phyloP scores from a whole-genome alignment of 2,797 vertebrate species.

The Danio jaintianensis region DNA sequence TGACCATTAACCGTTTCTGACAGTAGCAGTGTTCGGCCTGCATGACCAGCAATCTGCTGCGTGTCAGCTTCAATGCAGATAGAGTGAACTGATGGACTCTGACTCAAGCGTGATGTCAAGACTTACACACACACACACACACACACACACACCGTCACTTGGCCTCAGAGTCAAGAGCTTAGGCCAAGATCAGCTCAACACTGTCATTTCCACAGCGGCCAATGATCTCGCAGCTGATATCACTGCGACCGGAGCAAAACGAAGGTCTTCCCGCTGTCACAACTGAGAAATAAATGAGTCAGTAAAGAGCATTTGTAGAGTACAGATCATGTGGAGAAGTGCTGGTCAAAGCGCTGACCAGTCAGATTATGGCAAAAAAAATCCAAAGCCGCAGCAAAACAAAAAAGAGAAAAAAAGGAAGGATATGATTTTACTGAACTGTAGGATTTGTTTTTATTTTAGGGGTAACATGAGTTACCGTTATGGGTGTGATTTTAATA shows the following conservation, averaged over 20 bases:
- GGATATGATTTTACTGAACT: background rate
- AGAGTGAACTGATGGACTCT: slow-evolving; percentile 14
- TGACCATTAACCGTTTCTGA: background rate
- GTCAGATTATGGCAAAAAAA: background rate
- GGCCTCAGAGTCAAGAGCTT: slow-evolving; percentile 28
- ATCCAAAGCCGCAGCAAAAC: background rate
- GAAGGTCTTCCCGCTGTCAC: background rate
- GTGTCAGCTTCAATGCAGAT: slow-evolving; percentile 18
- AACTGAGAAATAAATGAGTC: slow-evolving; percentile 1
- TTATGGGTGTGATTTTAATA: no score
- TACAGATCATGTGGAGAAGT: background rate
- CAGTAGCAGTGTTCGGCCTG: background rate
- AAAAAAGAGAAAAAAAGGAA: no score
- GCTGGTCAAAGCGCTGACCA: background rate
- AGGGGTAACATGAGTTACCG: background rate
- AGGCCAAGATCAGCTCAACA: slow-evolving; percentile 18
- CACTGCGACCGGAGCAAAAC: slow-evolving; percentile 4
- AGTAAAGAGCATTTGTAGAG: slow-evolving; percentile 10
- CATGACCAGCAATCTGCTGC: background rate
- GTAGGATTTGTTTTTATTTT: background rate
- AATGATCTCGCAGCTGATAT: slow-evolving; percentile 24
- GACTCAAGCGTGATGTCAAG: slow-evolving; percentile 20
- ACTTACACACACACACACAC: background rate
- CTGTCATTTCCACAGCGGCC: slow-evolving; percentile 18
- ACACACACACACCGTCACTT: background rate